These are phyloP conservation scores for Eilema sororculum DNA, from an alignment of 2,888 invertebrate species.

Conservation along the genomic window DNA sequence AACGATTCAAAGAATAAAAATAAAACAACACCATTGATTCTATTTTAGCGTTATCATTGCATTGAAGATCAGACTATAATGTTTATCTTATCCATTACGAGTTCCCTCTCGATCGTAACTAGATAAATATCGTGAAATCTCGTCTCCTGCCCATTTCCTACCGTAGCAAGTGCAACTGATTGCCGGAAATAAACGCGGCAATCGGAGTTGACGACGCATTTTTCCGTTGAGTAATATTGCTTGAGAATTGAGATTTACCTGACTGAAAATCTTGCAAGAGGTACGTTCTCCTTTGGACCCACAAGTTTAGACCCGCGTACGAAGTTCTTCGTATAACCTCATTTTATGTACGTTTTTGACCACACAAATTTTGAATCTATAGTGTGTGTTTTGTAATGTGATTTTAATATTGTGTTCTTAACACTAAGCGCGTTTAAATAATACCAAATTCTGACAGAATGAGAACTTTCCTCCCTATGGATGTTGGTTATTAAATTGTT, in stretches of 20 bases:
- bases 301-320: too few relatives aligned
- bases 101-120: constrained; percentile 40
- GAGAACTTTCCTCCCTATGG: too few relatives aligned
- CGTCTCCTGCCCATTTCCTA: constrained; percentile 58
- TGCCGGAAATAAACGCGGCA: constrained; percentile 59
- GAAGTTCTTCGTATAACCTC: too few relatives aligned
- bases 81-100: constrained; percentile 32
- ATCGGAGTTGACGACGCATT: constrained; percentile 49
- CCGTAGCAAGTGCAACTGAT: constrained; percentile 55
- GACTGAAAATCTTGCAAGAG: constrained; percentile 14
- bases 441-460: too few relatives aligned
- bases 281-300: too few relatives aligned
- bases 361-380: too few relatives aligned
- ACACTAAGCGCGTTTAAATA: too few relatives aligned
- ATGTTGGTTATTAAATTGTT: too few relatives aligned
- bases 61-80: constrained; percentile 9
- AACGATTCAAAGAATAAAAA: background rate
- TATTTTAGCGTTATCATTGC: background rate
- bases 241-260: constrained; percentile 8
- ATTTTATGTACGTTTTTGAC: too few relatives aligned
- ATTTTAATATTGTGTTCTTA: background rate
- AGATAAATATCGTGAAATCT: constrained; percentile 44
- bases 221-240: constrained; percentile 20
- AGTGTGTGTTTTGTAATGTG: too few relatives aligned
- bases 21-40: background rate